phyloP scores from a whole-genome alignment of 2,888 invertebrate genomes.

The Heliconius erato region DNA sequence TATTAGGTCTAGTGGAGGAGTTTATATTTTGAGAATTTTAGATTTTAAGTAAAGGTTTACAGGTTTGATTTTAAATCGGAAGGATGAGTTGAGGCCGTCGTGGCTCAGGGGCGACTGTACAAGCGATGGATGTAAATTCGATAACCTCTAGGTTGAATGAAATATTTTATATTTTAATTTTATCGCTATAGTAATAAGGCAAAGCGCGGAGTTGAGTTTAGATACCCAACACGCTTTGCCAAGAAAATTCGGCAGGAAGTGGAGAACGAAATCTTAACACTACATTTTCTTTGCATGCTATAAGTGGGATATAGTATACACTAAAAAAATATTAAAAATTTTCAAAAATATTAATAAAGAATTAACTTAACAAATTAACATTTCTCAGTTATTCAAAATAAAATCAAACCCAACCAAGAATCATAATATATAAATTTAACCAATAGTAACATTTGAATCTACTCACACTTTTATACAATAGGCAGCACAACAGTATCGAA shows the following conservation, averaged over 20 bases:
- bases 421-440: too few relatives aligned
- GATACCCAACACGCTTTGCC: too few relatives aligned
- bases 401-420: too few relatives aligned
- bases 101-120: too few relatives aligned
- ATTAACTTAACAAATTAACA: too few relatives aligned
- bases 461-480: too few relatives aligned
- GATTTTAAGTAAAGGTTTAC: background rate
- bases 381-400: too few relatives aligned
- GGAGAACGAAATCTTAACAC: background rate
- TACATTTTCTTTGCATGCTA: background rate
- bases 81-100: too few relatives aligned
- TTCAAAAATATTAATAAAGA: too few relatives aligned
- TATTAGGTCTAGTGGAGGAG: background rate
- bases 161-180: background rate
- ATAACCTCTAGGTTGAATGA: background rate
- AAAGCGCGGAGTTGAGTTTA: background rate
- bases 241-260: background rate
- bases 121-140: background rate
- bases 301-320: too few relatives aligned
- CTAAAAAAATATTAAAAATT: too few relatives aligned
- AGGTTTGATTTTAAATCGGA: background rate
- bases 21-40: background rate
- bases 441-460: too few relatives aligned
- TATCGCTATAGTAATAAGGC: background rate
- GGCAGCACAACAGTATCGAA: background rate